phyloP scores from a whole-genome alignment of 1,140 invertebrate genomes.

The Drosophila ogumai region DNA sequence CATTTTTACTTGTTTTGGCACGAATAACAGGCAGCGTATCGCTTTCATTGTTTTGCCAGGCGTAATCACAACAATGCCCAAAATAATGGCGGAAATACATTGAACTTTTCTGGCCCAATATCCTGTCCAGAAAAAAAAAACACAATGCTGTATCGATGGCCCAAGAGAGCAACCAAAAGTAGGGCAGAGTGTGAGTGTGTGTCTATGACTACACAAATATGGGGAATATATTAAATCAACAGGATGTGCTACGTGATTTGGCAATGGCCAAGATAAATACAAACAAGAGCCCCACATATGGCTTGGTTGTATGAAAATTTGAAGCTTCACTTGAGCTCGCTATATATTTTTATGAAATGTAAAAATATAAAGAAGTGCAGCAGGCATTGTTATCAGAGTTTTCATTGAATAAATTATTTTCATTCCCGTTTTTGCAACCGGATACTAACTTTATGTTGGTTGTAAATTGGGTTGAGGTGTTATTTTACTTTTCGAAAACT shows the following conservation, averaged over 20 bases:
- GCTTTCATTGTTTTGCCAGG: slow-evolving; percentile 40
- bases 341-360: not conserved
- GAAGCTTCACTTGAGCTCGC: not conserved
- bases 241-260: slow-evolving; percentile 52
- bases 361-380: not conserved
- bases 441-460: not conserved
- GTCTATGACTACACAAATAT: slow-evolving; percentile 28
- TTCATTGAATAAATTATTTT: not conserved
- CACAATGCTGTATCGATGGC: not conserved
- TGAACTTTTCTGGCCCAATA: slow-evolving; percentile 37
- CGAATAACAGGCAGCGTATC: slow-evolving; percentile 19
- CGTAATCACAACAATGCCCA: slow-evolving; percentile 40
- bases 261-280: slow-evolving; percentile 33
- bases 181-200: not conserved
- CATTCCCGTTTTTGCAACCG: not conserved
- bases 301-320: not conserved
- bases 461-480: not conserved
- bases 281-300: not conserved
- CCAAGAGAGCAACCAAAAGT: slow-evolving; percentile 7
- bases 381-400: not conserved
- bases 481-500: not conserved
- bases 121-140: slow-evolving; percentile 30
- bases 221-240: slow-evolving; percentile 47
- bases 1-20: slow-evolving; percentile 16
- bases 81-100: slow-evolving; percentile 48